phyloP scores from a whole-genome alignment of 2,797 vertebrate genomes.

The Erpetoichthys calabaricus region DNA sequence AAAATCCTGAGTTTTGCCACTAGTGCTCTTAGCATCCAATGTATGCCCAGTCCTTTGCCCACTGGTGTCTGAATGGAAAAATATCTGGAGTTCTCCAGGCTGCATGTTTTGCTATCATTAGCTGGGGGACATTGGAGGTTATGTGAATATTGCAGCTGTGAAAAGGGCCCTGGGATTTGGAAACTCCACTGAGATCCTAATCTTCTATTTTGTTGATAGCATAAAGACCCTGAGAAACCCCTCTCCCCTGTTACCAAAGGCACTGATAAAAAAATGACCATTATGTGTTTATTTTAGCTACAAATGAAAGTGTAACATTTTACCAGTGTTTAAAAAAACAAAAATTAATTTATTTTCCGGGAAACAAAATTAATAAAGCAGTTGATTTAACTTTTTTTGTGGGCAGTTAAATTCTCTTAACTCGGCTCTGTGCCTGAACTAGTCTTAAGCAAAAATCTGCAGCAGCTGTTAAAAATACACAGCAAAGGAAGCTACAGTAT shows the following conservation, averaged over 20 bases:
- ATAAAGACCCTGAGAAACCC: slow-evolving; percentile 45
- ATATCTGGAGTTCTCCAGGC: slow-evolving; percentile 53
- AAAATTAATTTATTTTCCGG: too few relatives aligned
- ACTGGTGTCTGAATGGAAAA: slow-evolving; percentile 55
- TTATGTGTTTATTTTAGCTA: slow-evolving; percentile 25
- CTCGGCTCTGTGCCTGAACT: background rate
- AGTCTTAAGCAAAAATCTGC: slow-evolving; percentile 18
- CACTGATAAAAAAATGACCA: slow-evolving; percentile 45
- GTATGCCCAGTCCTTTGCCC: slow-evolving; percentile 21
- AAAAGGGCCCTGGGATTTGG: slow-evolving; percentile 62
- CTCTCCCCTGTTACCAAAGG: slow-evolving; percentile 24
- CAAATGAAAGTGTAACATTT: slow-evolving; percentile 13
- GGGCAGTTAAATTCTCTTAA: too few relatives aligned
- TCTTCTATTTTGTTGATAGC: slow-evolving; percentile 46
- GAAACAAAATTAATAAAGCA: too few relatives aligned
- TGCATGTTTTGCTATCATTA: slow-evolving; percentile 66
- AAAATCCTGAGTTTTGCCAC: background rate
- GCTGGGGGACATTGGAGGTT: slow-evolving; percentile 56
- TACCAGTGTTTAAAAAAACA: slow-evolving; percentile 8
- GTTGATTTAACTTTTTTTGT: too few relatives aligned
- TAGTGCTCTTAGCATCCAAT: background rate
- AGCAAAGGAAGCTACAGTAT: slow-evolving; percentile 26
- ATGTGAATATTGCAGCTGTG: slow-evolving; percentile 64
- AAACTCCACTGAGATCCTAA: slow-evolving; percentile 49
- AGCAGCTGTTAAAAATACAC: slow-evolving; percentile 30